These are phyloP conservation scores for Scolopax bukidnonensis DNA, from an alignment of 2,797 vertebrate genomes.

Conservation along the genomic window DNA sequence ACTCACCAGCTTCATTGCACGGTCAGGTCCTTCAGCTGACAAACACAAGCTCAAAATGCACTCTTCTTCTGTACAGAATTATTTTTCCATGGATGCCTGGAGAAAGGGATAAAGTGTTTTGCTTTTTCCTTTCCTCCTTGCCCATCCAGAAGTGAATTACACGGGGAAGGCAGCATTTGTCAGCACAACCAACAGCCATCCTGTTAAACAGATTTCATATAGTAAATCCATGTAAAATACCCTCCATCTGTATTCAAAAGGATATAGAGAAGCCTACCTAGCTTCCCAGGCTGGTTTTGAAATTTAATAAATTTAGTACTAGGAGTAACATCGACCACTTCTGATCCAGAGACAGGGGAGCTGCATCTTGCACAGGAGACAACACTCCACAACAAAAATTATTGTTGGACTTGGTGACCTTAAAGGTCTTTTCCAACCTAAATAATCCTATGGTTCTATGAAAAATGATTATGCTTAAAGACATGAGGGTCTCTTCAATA, in stretches of 20 bases:
- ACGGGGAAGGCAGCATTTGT: not conserved
- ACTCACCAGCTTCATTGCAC: not conserved
- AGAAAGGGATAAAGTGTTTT: not conserved
- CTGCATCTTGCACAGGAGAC: not conserved
- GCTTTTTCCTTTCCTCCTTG: not conserved
- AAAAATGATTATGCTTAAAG: not conserved
- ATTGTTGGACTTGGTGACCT: rapidly evolving
- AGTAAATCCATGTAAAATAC: not conserved
- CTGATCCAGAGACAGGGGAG: not conserved
- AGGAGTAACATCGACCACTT: not conserved
- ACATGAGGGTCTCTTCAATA: not conserved
- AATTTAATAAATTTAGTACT: not conserved
- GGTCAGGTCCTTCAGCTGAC: not conserved
- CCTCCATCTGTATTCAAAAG: not conserved
- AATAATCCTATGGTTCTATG: not conserved
- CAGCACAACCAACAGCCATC: not conserved
- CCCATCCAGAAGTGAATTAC: not conserved
- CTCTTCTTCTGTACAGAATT: not conserved
- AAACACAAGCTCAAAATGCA: not conserved
- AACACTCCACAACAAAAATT: not conserved
- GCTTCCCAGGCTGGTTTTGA: not conserved
- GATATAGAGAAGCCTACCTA: not conserved
- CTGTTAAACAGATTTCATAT: not conserved
- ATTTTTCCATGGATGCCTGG: not conserved
- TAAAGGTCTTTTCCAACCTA: not conserved